Conservation (phyloP, 1,140 invertebrate species). For the Meteorus sp. region DNA sequence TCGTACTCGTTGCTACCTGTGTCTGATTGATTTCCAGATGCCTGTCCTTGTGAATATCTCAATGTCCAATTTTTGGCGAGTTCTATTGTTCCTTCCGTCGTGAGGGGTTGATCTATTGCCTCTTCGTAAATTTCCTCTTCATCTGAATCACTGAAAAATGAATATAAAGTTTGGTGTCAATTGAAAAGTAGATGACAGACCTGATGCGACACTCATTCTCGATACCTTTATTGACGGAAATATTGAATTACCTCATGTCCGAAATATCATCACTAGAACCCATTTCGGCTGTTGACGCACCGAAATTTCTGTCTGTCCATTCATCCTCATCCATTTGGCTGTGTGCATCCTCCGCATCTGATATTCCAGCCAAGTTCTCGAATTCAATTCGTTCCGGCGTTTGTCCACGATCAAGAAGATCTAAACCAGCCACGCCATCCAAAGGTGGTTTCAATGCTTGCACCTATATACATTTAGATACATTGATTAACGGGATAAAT, state of each 20-base stretch:
- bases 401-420: conserved; percentile 66
- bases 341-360: conserved; percentile 72
- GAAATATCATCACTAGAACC: conserved; percentile 75
- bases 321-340: conserved; percentile 90
- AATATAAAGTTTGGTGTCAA: conserved; percentile 28
- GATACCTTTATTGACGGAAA: not conserved
- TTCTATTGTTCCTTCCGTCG: conserved; percentile 67
- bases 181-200: no score
- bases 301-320: conserved; percentile 90
- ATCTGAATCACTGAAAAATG: conserved; percentile 59
- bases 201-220: not conserved
- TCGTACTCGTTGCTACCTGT: conserved; percentile 61
- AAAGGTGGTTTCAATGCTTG: conserved; percentile 22
- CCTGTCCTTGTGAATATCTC: conserved; percentile 57
- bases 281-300: conserved; percentile 71
- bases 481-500: conserved; percentile 10
- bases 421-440: conserved; percentile 58
- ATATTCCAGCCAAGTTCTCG: conserved; percentile 63
- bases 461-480: conserved; percentile 6
- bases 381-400: conserved; percentile 87
- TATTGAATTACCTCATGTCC: conserved; percentile 62
- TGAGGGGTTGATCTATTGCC: conserved; percentile 65
- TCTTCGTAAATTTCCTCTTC: conserved; percentile 66
- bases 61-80: conserved; percentile 67
- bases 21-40: conserved; percentile 49